Conservation (phyloP, 1,140 invertebrate species). For the Brachionus sp. region DNA sequence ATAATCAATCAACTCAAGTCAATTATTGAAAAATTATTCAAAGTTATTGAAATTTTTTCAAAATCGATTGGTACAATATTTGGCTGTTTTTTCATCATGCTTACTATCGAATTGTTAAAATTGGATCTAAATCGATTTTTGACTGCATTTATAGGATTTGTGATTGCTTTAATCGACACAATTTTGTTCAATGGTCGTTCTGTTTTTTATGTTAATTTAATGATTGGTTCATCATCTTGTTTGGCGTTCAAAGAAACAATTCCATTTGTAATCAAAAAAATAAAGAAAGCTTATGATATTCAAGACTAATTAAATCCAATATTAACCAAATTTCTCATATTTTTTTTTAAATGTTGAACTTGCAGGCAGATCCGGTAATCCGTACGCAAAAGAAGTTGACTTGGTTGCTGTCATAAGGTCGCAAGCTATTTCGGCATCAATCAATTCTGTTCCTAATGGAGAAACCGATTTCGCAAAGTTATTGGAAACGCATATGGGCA, state of each 20-base stretch:
- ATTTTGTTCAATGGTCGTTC: neutral
- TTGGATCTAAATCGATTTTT: neutral
- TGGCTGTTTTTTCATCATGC: neutral
- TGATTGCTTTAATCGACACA: neutral
- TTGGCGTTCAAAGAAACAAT: neutral
- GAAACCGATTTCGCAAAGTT: no score
- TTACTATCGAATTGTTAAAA: neutral
- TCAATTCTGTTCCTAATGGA: no score
- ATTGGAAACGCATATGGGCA: no score
- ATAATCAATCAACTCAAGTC: no score
- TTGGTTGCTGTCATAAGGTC: no score
- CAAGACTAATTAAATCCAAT: no score
- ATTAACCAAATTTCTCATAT: no score
- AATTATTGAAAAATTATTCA: neutral
- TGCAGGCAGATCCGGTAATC: no score
- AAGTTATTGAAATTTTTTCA: neutral
- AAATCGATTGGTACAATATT: neutral
- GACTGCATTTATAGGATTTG: neutral
- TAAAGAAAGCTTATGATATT: neutral
- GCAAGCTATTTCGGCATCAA: no score
- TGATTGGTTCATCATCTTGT: neutral
- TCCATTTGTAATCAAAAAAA: neutral
- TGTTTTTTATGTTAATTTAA: neutral
- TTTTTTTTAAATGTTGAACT: no score
- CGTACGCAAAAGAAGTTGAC: no score